Base-by-base conservation (phyloP, 2,113 vertebrate species). In the Halcyon senegalensis region DNA sequence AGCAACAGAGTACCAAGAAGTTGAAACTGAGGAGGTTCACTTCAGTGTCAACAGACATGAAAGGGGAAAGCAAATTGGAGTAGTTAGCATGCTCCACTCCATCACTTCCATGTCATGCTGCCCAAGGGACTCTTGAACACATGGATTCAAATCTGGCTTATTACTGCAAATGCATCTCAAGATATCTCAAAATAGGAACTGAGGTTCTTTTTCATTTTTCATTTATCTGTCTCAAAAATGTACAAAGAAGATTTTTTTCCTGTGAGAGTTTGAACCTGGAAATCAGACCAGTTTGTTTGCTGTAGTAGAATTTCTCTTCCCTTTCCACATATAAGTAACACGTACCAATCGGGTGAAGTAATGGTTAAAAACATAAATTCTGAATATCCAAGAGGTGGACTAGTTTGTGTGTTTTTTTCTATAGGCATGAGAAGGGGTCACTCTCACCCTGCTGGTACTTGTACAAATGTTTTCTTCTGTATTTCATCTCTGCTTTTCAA, bases 391-490 rank as follows among this genome's bases (percentile, higher is more conserved):
- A n/a, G 33, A 70, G 5, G 1, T 37, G 10, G 41, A 85, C 28
- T 44, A 41, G 4, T 5, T 53, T 11, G 9, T 50, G 23, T 24
- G 28, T 51, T 51, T 55, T 39, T 56, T 88, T 81, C 53, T 64
- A 33, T 78, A 83, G 78, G 16, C 59, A 11, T 48, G 39, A 68
- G 16, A 20, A 63, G 70, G 30, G 56, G 63, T 76, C 25, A 16
- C n/a, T 70, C 35, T 87, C 21, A 59, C 2, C 6, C n/a, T 78
- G 9, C 75, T 82, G 74, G 56, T 80, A 89, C 58, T 85, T 33
- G 18, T 89, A 50, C 84, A 97, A 92, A 95, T 92, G 66, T 92
- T 98, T 97, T 63, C 81, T 94, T 96, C 60, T 87, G 51, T 63
- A 48, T 96, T 92, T 94, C 58, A 7, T 90, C 64, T 97, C 94